Evolutionary conservation across 2,888 invertebrate species (phyloP).

Genomic region (Eurois occulta): DNA sequence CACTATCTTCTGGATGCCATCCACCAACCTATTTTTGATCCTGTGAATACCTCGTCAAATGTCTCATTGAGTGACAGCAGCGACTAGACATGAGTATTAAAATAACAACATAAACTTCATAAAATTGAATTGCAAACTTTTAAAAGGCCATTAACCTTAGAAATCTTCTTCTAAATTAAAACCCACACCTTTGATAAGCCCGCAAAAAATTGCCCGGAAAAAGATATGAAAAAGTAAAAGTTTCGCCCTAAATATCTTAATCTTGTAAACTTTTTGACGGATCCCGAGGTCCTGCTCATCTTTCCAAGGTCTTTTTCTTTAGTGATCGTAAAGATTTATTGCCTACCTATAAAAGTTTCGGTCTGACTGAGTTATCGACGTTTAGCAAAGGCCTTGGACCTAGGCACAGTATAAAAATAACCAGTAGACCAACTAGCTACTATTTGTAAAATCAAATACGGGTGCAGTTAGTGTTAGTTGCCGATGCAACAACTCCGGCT

Average conservation of each 20-base stretch:
- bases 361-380: constrained; percentile 54
- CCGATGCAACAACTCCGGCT: not conserved
- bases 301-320: constrained; percentile 44
- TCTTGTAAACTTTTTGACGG: constrained; percentile 55
- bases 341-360: constrained; percentile 60
- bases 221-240: constrained; percentile 42
- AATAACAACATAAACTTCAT: not conserved
- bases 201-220: constrained; percentile 12
- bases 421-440: not conserved
- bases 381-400: constrained; percentile 44
- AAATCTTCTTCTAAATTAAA: constrained; percentile 37
- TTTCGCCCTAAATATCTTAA: constrained; percentile 50
- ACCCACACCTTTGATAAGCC: constrained; percentile 27
- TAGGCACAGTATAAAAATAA: constrained; percentile 36
- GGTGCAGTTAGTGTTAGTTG: not conserved
- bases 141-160: constrained; percentile 2
- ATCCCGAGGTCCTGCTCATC: constrained; percentile 46
- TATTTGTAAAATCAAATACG: not conserved
- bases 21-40: not conserved
- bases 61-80: not conserved
- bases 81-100: not conserved
- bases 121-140: not conserved
- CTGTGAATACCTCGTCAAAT: not conserved
- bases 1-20: not conserved
- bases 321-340: constrained; percentile 66